Percentiles rank a stretch among this genome's conserved stretches.
Conservation (phyloP, 2,797 vertebrate species). For the Acrocephalus scirpaceus region DNA sequence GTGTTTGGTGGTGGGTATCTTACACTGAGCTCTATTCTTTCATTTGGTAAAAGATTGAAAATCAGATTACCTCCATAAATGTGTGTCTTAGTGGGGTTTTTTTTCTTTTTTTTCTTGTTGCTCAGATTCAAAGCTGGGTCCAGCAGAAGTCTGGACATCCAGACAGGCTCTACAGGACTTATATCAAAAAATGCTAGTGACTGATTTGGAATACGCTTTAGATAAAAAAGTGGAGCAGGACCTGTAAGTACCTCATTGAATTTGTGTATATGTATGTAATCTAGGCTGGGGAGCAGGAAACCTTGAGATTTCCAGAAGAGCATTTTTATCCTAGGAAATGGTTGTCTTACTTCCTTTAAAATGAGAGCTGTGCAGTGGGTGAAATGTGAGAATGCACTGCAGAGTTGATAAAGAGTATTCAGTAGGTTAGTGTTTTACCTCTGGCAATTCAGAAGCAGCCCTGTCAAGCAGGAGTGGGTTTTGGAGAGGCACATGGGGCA, state of each 20-base stretch:
- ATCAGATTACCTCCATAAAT: neutral
- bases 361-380: neutral
- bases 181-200: slow-evolving; percentile 99
- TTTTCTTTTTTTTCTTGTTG: slow-evolving; percentile 2
- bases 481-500: neutral
- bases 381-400: neutral
- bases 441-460: neutral
- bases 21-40: neutral
- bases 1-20: neutral
- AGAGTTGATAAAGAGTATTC: neutral
- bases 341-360: neutral
- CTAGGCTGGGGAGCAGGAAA: neutral
- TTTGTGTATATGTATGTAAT: neutral
- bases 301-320: neutral
- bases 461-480: neutral
- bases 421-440: neutral
- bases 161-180: slow-evolving; percentile 97
- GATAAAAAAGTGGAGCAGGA: slow-evolving; percentile 99
- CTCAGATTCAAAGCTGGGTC: slow-evolving; percentile 93
- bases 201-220: slow-evolving; percentile 97
- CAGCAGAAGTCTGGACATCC: slow-evolving; percentile 98
- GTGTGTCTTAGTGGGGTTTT: neutral
- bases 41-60: neutral
- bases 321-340: neutral
- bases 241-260: slow-evolving; percentile 85